Evolutionary conservation across 1,140 invertebrate species (phyloP).

Genomic region (Penaeus japonicus): DNA sequence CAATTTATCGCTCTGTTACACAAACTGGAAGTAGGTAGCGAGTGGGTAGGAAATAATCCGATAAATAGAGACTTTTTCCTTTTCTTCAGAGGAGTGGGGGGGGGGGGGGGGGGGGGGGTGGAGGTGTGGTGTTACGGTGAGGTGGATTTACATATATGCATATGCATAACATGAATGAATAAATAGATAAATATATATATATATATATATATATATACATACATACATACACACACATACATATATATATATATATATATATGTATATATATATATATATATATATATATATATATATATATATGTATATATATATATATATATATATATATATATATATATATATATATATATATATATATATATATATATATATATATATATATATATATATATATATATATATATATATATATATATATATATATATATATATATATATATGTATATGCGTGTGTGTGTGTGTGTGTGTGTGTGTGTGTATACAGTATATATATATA

Average conservation of each 20-base stretch:
- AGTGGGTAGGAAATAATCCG: too few species aligned
- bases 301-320: conserved; percentile 1
- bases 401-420: conserved; percentile 10
- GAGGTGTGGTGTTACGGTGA: too few species aligned
- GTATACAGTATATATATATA: background rate
- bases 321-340: background rate
- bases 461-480: background rate
- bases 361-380: background rate
- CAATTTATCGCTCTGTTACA: too few species aligned
- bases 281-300: background rate
- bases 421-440: conserved; percentile 3
- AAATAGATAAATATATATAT: too few species aligned
- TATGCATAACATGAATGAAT: too few species aligned
- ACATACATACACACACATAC: background rate
- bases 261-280: background rate
- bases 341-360: background rate
- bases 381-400: background rate
- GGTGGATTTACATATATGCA: too few species aligned
- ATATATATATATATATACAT: too few species aligned
- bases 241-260: background rate
- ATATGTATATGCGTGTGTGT: background rate
- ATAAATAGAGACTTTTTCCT: too few species aligned
- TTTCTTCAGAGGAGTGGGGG: too few species aligned
- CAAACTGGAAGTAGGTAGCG: too few species aligned
- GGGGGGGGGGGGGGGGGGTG: too few species aligned